Percentiles rank a stretch among this genome's conserved stretches.
Conservation (phyloP, 2,113 vertebrate species). For the Takifugu bimaculatus region DNA sequence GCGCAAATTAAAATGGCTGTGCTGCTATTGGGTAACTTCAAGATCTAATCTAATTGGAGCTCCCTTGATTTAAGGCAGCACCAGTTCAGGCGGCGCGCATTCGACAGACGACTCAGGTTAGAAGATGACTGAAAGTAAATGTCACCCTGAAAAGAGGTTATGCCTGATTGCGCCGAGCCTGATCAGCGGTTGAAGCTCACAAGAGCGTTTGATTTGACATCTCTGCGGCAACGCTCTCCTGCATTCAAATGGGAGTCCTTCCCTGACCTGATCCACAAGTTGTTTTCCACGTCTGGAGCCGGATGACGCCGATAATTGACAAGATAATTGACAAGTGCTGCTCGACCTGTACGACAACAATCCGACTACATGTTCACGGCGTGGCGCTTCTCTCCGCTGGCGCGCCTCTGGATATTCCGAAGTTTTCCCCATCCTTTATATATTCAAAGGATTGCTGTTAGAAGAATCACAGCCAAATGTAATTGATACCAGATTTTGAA, state of each 20-base stretch:
- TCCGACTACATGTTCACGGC: neutral
- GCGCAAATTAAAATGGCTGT: constrained; percentile 12
- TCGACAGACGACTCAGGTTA: constrained; percentile 40
- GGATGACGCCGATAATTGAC: constrained; percentile 30
- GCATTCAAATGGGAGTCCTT: constrained; percentile 63
- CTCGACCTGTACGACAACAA: constrained; percentile 26
- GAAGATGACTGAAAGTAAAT: constrained; percentile 55
- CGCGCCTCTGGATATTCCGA: constrained; percentile 10
- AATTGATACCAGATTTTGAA: constrained; percentile 14
- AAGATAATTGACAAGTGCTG: constrained; percentile 54
- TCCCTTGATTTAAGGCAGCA: too few species aligned
- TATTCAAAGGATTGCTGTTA: constrained; percentile 10
- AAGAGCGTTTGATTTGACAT: constrained; percentile 69
- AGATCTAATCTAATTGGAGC: constrained; percentile 4
- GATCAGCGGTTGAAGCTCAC: constrained; percentile 66
- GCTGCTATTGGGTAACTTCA: constrained; percentile 4
- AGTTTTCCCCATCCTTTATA: constrained; percentile 13
- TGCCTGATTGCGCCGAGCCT: constrained; percentile 66
- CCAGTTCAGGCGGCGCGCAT: constrained; percentile 17
- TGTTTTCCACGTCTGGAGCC: constrained; percentile 46
- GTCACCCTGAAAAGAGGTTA: constrained; percentile 64
- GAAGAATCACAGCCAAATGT: neutral
- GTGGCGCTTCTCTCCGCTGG: constrained; percentile 22
- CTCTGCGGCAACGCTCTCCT: constrained; percentile 55
- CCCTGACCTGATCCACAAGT: constrained; percentile 43